Conservation (phyloP, 2,888 invertebrate species). For the Hypolimnas misippus region DNA sequence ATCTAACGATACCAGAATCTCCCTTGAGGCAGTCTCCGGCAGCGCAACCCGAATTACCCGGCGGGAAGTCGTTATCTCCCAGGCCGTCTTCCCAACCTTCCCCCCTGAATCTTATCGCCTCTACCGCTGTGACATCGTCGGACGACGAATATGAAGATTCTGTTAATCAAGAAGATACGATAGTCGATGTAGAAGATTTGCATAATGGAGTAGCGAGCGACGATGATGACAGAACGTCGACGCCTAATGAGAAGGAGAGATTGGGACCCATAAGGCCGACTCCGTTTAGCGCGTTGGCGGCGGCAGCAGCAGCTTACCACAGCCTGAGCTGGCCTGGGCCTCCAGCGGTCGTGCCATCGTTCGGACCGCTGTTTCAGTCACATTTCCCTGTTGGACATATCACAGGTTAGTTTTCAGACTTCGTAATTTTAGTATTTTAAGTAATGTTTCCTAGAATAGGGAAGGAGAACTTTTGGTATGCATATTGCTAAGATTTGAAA, state of each 20-base stretch:
- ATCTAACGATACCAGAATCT: conserved; percentile 78
- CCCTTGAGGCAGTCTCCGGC: conserved; percentile 76
- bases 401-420: conserved; percentile 63
- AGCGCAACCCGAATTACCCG: conserved; percentile 76
- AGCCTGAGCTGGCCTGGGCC: conserved; percentile 85
- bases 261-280: conserved; percentile 89
- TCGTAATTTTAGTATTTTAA: conserved; percentile 27
- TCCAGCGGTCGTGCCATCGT: conserved; percentile 84
- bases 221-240: conserved; percentile 70
- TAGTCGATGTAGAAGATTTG: conserved; percentile 92
- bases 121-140: conserved; percentile 79
- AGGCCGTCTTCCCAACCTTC: conserved; percentile 74
- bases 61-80: conserved; percentile 69
- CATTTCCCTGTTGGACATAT: conserved; percentile 82
- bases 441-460: conserved; percentile 4
- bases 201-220: conserved; percentile 83
- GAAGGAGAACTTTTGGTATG: not conserved
- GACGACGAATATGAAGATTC: conserved; percentile 88
- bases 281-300: conserved; percentile 87
- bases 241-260: conserved; percentile 64
- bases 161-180: conserved; percentile 87
- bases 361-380: conserved; percentile 87
- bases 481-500: not conserved
- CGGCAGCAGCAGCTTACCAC: conserved; percentile 88
- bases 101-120: conserved; percentile 77